These are phyloP conservation scores for Notodonta dromedarius DNA, from an alignment of 2,888 invertebrate genomes.

Conservation along the genomic window DNA sequence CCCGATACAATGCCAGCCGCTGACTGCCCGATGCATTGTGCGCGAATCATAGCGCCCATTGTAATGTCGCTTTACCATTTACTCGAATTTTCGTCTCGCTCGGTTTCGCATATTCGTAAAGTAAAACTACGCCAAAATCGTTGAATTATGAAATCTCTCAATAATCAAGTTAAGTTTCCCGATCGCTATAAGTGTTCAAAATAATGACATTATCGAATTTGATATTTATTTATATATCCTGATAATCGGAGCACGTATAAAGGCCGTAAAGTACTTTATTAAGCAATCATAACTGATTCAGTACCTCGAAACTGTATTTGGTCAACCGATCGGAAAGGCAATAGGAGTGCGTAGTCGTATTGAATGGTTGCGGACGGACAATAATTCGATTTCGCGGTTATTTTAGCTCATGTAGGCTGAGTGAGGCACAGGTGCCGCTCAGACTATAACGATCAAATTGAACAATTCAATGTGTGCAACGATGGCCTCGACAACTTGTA, in stretches of 20 bases:
- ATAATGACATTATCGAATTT: conserved; percentile 6
- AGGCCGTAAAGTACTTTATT: conserved; percentile 32
- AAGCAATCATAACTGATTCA: conserved; percentile 56
- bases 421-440: conserved; percentile 66
- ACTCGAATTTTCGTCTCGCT: conserved; percentile 48
- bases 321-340: conserved; percentile 58
- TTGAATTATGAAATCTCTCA: neutral
- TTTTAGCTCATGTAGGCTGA: conserved; percentile 69
- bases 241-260: conserved; percentile 7
- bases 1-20: conserved; percentile 62
- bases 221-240: conserved; percentile 7
- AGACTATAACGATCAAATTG: conserved; percentile 66
- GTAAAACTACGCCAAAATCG: conserved; percentile 33
- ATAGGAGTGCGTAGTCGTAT: conserved; percentile 62
- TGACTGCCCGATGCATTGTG: conserved; percentile 58
- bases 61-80: conserved; percentile 55
- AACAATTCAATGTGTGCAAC: conserved; percentile 52
- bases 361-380: conserved; percentile 66
- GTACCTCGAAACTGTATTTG: conserved; percentile 54
- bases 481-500: conserved; percentile 19
- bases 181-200: conserved; percentile 9
- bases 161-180: neutral
- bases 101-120: conserved; percentile 37
- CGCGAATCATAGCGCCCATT: conserved; percentile 59
- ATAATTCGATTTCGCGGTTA: conserved; percentile 81